phyloP scores from a whole-genome alignment of 2,888 invertebrate genomes.

The Epistrophe grossulariae region DNA sequence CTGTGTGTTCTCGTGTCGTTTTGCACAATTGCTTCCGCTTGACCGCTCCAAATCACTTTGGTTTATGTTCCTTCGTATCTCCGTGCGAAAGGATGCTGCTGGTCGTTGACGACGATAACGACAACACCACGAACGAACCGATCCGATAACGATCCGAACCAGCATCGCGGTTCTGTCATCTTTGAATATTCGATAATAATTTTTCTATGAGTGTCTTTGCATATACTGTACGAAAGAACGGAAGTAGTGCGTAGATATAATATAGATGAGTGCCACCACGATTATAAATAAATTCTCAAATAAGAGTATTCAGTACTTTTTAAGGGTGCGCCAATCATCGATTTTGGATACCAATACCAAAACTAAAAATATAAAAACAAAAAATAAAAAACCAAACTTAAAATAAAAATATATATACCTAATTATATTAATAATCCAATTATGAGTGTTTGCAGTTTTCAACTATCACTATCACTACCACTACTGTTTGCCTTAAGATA shows the following conservation, averaged over 20 bases:
- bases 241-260: constrained; percentile 57
- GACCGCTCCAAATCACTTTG: constrained; percentile 56
- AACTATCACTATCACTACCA: constrained; percentile 62
- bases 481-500: constrained; percentile 65
- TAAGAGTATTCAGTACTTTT: constrained; percentile 75
- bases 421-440: constrained; percentile 64
- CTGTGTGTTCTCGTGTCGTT: constrained; percentile 33
- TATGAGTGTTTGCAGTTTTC: constrained; percentile 75
- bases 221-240: constrained; percentile 1
- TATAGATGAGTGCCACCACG: constrained; percentile 71
- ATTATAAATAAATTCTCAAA: constrained; percentile 75
- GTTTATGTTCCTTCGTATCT: constrained; percentile 53
- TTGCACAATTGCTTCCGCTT: constrained; percentile 66
- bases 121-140: neutral
- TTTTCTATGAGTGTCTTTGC: constrained; percentile 20
- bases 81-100: constrained; percentile 61
- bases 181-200: constrained; percentile 32
- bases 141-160: too few species aligned
- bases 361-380: constrained; percentile 1
- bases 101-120: neutral
- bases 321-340: constrained; percentile 76
- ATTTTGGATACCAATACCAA: constrained; percentile 62
- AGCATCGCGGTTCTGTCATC: constrained; percentile 41
- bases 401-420: constrained; percentile 21
- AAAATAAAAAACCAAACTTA: constrained; percentile 25